These are phyloP conservation scores for Ferrisia virgata DNA, from an alignment of 2,888 invertebrate species.

Conservation along the genomic window DNA sequence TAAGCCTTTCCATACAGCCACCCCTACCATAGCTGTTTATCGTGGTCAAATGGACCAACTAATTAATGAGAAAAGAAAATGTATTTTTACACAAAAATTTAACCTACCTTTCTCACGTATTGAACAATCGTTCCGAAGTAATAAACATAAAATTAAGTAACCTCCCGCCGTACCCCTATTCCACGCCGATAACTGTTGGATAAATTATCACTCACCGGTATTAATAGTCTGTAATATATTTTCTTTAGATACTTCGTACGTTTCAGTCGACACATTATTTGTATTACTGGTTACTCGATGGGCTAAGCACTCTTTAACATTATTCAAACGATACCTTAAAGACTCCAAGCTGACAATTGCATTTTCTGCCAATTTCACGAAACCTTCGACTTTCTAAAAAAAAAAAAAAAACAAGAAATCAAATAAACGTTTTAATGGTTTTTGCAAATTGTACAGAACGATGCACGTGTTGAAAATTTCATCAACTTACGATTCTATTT, in stretches of 20 bases:
- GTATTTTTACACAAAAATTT: too few species aligned
- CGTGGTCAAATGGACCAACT: too few species aligned
- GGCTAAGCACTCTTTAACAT: constrained; percentile 53
- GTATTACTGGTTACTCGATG: constrained; percentile 61
- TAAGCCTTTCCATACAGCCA: too few species aligned
- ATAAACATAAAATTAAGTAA: too few species aligned
- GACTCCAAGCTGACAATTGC: constrained; percentile 63
- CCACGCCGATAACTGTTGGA: not conserved
- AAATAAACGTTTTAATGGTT: not conserved
- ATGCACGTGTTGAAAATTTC: not conserved
- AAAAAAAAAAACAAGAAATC: constrained; percentile 17
- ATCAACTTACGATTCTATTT: constrained; percentile 65
- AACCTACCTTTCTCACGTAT: too few species aligned
- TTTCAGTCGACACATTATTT: constrained; percentile 55
- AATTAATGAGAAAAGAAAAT: too few species aligned
- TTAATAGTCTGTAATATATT: constrained; percentile 20
- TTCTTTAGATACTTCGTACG: constrained; percentile 52
- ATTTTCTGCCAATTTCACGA: constrained; percentile 61
- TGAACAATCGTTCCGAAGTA: too few species aligned
- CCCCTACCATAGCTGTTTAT: too few species aligned
- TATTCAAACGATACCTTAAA: constrained; percentile 59
- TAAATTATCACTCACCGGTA: not conserved
- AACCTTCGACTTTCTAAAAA: constrained; percentile 66
- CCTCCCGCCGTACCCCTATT: too few species aligned
- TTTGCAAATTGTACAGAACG: not conserved